Conservation (phyloP, 2,797 vertebrate genomes). For the Karalla daura region DNA sequence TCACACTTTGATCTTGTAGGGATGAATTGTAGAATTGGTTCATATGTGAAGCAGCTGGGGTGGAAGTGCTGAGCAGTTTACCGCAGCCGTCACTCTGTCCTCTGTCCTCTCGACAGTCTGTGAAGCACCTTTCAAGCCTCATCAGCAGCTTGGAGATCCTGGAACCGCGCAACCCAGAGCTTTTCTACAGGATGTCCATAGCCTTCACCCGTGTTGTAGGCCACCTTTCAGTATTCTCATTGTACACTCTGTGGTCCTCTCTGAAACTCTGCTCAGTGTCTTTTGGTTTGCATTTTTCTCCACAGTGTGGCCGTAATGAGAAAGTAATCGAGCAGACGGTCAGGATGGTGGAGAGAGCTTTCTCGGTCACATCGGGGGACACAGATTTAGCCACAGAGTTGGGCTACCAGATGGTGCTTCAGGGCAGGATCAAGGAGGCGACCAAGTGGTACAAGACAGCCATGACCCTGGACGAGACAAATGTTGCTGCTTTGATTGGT, state of each 20-base stretch:
- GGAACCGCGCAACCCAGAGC: conserved; percentile 90
- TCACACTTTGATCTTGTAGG: not conserved
- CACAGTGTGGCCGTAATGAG: conserved; percentile 92
- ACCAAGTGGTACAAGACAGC: conserved; percentile 92
- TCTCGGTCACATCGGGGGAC: conserved; percentile 81
- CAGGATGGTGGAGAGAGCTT: conserved; percentile 90
- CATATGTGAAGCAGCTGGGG: not conserved
- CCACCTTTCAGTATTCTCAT: conserved; percentile 1
- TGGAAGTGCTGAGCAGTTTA: conserved; percentile 19
- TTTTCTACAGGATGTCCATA: conserved; percentile 91
- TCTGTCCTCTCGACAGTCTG: conserved; percentile 86
- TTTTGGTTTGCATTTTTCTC: not conserved
- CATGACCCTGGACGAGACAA: conserved; percentile 92
- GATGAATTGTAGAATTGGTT: not conserved
- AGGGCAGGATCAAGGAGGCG: conserved; percentile 90
- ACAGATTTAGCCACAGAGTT: conserved; percentile 94
- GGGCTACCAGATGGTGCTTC: conserved; percentile 93
- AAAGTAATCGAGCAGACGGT: conserved; percentile 90
- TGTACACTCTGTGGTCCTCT: not conserved
- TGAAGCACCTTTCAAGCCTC: conserved; percentile 87
- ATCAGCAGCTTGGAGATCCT: conserved; percentile 85
- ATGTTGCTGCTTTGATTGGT: conserved; percentile 91
- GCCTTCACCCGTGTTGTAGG: conserved; percentile 95
- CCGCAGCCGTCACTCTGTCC: conserved; percentile 29
- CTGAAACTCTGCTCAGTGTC: too few species aligned